phyloP scores from a whole-genome alignment of 1,140 invertebrate species.

The Macrocentrus cingulum region DNA sequence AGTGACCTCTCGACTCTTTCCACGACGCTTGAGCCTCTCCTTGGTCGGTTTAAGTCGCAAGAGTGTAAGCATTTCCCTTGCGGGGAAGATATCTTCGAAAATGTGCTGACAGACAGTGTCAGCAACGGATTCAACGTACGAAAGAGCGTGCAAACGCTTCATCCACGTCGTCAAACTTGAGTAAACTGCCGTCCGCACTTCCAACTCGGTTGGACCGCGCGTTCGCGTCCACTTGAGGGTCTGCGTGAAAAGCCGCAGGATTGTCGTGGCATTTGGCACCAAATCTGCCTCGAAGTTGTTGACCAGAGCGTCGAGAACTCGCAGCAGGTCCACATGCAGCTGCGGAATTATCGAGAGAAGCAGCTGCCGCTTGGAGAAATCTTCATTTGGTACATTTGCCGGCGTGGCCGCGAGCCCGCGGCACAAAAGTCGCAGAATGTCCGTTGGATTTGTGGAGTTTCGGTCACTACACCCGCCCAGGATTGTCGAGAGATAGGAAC shows the following conservation, averaged over 20 bases:
- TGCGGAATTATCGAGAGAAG: slow-evolving; percentile 41
- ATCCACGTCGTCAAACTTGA: slow-evolving; percentile 39
- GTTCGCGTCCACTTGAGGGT: slow-evolving; percentile 36
- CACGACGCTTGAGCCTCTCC: too few relatives aligned
- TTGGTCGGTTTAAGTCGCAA: too few relatives aligned
- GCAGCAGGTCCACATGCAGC: slow-evolving; percentile 39
- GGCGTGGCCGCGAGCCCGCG: slow-evolving; percentile 42
- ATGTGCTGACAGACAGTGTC: slow-evolving; percentile 32
- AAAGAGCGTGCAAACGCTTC: slow-evolving; percentile 26
- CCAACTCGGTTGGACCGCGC: slow-evolving; percentile 37
- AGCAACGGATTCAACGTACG: slow-evolving; percentile 37
- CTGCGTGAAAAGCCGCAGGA: slow-evolving; percentile 36
- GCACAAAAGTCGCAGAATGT: slow-evolving; percentile 41
- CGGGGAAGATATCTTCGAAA: slow-evolving; percentile 39
- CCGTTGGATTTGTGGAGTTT: slow-evolving; percentile 37
- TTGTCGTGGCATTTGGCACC: slow-evolving; percentile 31
- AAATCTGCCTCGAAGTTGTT: slow-evolving; percentile 35
- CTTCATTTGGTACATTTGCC: slow-evolving; percentile 31
- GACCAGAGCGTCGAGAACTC: slow-evolving; percentile 42
- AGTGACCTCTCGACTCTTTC: too few relatives aligned
- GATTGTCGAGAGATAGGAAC: slow-evolving; percentile 44
- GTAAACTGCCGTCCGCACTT: slow-evolving; percentile 34
- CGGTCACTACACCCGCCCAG: slow-evolving; percentile 34
- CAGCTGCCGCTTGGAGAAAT: slow-evolving; percentile 35
- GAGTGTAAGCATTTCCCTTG: slow-evolving; percentile 36